Conservation (phyloP, 35 echinoderm and acorn worm species). For the Apostichopus californicus region DNA sequence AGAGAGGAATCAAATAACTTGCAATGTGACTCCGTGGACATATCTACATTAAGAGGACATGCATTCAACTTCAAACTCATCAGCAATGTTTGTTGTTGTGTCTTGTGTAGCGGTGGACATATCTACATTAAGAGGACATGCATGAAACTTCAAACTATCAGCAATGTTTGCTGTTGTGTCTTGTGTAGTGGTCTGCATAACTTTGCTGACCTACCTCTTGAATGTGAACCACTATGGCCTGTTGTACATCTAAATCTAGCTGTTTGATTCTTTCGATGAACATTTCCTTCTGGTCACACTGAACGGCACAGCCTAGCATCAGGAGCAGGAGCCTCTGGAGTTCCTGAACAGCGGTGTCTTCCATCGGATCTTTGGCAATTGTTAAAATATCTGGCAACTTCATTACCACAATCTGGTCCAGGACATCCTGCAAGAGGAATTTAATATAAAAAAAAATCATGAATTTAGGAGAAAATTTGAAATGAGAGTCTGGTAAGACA, state of each 20-base stretch:
- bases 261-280: conserved; percentile 98
- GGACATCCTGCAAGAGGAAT: conserved; percentile 67
- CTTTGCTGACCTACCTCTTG: conserved; percentile 79
- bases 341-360: conserved; percentile 72
- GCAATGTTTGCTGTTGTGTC: no score
- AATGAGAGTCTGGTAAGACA: neutral
- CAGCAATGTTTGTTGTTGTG: no score
- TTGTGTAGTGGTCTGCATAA: no score
- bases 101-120: no score
- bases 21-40: no score
- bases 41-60: no score
- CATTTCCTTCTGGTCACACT: conserved; percentile 94
- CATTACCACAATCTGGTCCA: conserved; percentile 98
- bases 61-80: no score
- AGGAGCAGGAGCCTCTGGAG: conserved; percentile 90
- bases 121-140: no score
- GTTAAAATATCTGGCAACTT: conserved; percentile 86
- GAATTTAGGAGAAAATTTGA: neutral
- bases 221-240: conserved; percentile 94
- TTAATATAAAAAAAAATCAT: no score
- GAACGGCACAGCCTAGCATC: conserved; percentile 95
- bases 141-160: no score
- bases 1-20: no score
- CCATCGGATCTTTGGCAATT: conserved; percentile 86
- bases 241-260: conserved; percentile 94